These are phyloP conservation scores for Steinernema khuongi DNA, from an alignment of 1,140 invertebrate species.

Conservation along the genomic window DNA sequence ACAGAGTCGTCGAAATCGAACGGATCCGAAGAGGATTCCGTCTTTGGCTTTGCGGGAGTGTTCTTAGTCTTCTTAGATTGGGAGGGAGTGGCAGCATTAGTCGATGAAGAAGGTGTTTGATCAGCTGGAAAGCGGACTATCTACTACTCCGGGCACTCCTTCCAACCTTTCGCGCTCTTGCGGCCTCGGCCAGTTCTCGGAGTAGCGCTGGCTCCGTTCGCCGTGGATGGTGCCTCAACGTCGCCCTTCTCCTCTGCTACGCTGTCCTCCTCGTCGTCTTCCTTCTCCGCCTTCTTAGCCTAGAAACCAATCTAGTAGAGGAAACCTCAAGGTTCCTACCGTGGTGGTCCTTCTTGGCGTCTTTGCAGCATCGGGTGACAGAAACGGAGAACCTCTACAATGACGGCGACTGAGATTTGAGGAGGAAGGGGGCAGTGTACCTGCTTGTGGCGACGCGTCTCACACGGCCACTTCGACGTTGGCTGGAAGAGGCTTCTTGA, in stretches of 20 bases:
- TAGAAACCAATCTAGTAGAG: no score
- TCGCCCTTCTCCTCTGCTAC: not conserved
- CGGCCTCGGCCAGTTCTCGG: not conserved
- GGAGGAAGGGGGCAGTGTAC: not conserved
- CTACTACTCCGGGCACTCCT: no score
- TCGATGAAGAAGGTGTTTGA: no score
- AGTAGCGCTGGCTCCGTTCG: not conserved
- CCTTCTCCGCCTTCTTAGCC: conserved; percentile 14
- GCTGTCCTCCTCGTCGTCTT: conserved; percentile 5
- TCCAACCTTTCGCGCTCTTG: conserved; percentile 6
- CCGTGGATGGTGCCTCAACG: conserved; percentile 12
- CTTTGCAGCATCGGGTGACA: conserved; percentile 4
- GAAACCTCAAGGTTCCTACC: no score
- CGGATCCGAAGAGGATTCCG: no score
- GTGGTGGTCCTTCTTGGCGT: no score
- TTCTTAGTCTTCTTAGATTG: not conserved
- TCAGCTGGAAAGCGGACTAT: no score
- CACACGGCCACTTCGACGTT: not conserved
- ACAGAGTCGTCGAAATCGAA: conserved; percentile 44
- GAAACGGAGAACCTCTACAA: not conserved
- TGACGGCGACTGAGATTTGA: not conserved
- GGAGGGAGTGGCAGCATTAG: no score
- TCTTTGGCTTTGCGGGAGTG: conserved; percentile 26
- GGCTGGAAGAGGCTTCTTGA: not conserved
- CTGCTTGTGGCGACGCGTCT: not conserved